phyloP scores from a whole-genome alignment of 2,113 vertebrate genomes.

The Colinus virginianus region DNA sequence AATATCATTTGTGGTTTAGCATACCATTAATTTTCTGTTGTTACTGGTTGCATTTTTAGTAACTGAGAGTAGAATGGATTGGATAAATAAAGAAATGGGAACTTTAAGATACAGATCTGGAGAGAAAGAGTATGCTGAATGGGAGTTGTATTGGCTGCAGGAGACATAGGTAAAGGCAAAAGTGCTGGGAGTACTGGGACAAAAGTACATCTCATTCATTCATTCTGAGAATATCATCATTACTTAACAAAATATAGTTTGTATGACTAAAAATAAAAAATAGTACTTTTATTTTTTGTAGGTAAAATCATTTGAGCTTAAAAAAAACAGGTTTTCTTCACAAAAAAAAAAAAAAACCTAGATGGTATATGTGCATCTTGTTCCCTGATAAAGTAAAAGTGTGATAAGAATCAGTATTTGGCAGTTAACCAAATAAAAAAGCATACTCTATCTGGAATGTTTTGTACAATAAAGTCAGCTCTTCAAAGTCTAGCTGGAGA shows the following conservation, averaged over 20 bases:
- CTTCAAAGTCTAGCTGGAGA: neutral
- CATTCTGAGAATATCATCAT: neutral
- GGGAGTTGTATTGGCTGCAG: neutral
- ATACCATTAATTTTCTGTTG: neutral
- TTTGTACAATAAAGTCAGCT: neutral
- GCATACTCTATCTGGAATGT: neutral
- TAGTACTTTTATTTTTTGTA: neutral
- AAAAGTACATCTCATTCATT: neutral
- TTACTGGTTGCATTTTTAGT: neutral
- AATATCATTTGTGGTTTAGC: neutral
- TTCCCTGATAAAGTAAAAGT: neutral
- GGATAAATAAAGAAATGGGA: neutral
- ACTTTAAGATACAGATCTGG: neutral
- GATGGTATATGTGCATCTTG: neutral
- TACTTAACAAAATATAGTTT: neutral
- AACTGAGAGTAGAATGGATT: neutral
- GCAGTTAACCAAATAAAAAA: neutral
- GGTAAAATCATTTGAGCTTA: neutral
- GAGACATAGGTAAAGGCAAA: neutral
- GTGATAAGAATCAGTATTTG: neutral
- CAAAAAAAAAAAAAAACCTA: neutral
- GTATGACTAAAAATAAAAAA: neutral
- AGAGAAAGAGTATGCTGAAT: neutral
- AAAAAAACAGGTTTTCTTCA: neutral
- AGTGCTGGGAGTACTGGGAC: neutral